These are phyloP conservation scores for Polypedilum vanderplanki DNA, from an alignment of 1,140 invertebrate genomes.

Conservation along the genomic window DNA sequence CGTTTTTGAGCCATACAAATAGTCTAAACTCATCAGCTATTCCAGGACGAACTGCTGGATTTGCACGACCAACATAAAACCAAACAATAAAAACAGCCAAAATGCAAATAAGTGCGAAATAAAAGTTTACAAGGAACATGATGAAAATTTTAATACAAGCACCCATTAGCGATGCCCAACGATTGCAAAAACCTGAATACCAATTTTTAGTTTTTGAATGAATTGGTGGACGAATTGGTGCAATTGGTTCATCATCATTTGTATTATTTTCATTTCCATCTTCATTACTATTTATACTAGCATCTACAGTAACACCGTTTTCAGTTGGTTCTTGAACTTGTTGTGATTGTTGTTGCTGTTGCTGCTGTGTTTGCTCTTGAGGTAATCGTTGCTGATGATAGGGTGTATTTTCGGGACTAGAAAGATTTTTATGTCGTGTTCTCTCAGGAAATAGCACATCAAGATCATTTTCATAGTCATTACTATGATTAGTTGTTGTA, in stretches of 20 bases:
- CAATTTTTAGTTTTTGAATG: conserved; percentile 84
- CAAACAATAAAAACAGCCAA: conserved; percentile 75
- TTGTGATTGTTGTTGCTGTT: conserved; percentile 32
- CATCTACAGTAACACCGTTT: not conserved
- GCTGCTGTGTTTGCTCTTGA: conserved; percentile 31
- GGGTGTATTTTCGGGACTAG: conserved; percentile 24
- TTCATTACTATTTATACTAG: conserved; percentile 10
- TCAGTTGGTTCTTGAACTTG: conserved; percentile 22
- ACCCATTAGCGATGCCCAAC: conserved; percentile 85
- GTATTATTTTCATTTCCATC: conserved; percentile 35
- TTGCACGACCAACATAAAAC: conserved; percentile 81
- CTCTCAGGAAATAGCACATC: conserved; percentile 81
- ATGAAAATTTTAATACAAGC: conserved; percentile 45
- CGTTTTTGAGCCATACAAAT: conserved; percentile 72
- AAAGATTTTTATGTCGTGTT: conserved; percentile 68
- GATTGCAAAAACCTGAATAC: conserved; percentile 87
- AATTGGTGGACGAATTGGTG: conserved; percentile 51
- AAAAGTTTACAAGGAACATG: conserved; percentile 16
- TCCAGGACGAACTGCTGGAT: conserved; percentile 89
- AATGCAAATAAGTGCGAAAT: conserved; percentile 49
- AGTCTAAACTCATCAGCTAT: conserved; percentile 81
- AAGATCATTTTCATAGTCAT: conserved; percentile 60
- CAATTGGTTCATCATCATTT: conserved; percentile 45
- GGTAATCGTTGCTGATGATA: conserved; percentile 43
- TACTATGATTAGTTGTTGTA: conserved; percentile 45